Evolutionary conservation across 2,113 vertebrate genomes (phyloP), one percentile per base, ranked within the genome.

Genomic region (Proterorhinus semilunaris): DNA sequence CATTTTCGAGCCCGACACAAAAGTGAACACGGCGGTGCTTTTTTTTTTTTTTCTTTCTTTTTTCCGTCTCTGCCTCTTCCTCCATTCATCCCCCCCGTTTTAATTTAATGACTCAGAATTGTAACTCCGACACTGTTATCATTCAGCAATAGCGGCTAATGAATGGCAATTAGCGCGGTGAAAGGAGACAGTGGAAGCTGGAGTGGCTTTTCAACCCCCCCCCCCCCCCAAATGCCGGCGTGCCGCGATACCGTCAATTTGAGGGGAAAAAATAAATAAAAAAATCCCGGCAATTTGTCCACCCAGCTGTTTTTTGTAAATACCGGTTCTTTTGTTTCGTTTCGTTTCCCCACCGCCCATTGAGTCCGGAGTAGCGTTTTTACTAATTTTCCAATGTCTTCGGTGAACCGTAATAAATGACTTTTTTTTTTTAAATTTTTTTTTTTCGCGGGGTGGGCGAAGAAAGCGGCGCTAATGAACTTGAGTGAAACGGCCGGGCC

Each of bases 41-140:
- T 55, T 78, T 77, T 64, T 21, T 48, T 72, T 55, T 78, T 77
- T 64, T 21, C 61, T 48, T 72, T 55, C 76, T 77, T 64, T 21
- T 21, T 2, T 2, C 69, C 59, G 17, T 70, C 54, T 53, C 78
- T 76, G 74, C 65, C 76, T 75, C 72, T 78, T 72, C 70, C 83
- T 68, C 83, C 68, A 72, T 84, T 83, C 80, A 76, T 66, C 74
- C 76, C 71, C 66, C 75, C 80, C 27, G 2, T 36, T 78, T 82
- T 86, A 83, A 87, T 89, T 81, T 86, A 90, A 89, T 87, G 87
- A 90, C 79, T 88, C 80, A 79, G 85, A 90, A 85, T 87, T 86
- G 87, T 90, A 85, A 81, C 80, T 86, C 84, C 85, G 79, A 81
- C 88, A 80, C 85, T 88, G 87, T 88, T 88, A 85, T 88, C 87